Conservation (phyloP, 1,140 invertebrate species). For the Lepidurus couesii region DNA sequence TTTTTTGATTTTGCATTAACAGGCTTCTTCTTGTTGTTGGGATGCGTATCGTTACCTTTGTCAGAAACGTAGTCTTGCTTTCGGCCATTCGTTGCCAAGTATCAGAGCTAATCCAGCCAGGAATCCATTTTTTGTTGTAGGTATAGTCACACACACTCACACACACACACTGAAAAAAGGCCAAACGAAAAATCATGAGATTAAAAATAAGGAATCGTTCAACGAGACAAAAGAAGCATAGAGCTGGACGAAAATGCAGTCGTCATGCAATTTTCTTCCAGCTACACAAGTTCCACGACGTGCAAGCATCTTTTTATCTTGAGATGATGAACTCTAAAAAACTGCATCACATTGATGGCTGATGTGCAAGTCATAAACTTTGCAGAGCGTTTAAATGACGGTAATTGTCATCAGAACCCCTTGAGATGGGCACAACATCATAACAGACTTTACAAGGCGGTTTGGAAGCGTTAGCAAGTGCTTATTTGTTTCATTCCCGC, state of each 20-base stretch:
- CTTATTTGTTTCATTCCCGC: slow-evolving; percentile 14
- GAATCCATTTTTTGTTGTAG: slow-evolving; percentile 10
- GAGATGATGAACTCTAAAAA: too few species aligned
- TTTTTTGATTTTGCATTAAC: neutral
- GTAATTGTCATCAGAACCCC: too few species aligned
- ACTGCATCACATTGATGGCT: too few species aligned
- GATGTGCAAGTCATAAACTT: too few species aligned
- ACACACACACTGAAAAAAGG: neutral
- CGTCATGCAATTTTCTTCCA: too few species aligned
- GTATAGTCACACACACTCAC: neutral
- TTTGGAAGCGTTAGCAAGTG: neutral
- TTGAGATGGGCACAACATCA: too few species aligned
- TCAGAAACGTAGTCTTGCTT: slow-evolving; percentile 10
- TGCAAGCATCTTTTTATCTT: too few species aligned
- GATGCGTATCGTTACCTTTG: slow-evolving; percentile 15
- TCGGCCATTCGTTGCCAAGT: slow-evolving; percentile 6
- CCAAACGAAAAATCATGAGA: neutral
- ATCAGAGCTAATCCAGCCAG: neutral
- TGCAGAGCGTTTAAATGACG: too few species aligned
- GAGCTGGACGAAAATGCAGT: too few species aligned
- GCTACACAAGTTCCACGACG: too few species aligned
- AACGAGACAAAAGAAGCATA: neutral
- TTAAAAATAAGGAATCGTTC: neutral
- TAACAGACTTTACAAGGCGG: too few species aligned
- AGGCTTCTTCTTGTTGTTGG: neutral